Base-by-base conservation (phyloP, 2,888 invertebrate genomes). In the Dendrolimus pini region DNA sequence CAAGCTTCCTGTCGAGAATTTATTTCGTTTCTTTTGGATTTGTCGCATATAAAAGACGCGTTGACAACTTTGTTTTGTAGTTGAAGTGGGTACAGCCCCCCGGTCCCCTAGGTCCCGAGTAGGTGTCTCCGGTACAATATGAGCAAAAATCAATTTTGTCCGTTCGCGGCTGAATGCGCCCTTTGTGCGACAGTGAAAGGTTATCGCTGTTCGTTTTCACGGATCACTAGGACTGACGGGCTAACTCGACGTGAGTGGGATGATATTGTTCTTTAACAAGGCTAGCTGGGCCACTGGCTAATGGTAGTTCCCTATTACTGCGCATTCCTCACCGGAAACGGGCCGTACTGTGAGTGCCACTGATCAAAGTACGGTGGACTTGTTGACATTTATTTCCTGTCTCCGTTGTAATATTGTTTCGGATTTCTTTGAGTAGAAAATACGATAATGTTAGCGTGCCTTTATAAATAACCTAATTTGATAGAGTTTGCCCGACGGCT, bases 151-250 rank as follows among this genome's bases (percentile, higher is more conserved):
- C 84, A 83, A 87, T 87, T 86, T 83, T 75, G 83, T 74, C 76
- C 75, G 74, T 82, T 85, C 82, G 70, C 83, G 83, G 78, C 72
- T 81, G 77, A 84, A 75, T 81, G 84, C 70, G 70, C 71, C 83
- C 80, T 87, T 88, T 87, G 87, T 85, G 77, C 70, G 78, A 76
- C 83, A 78, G 65, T 81, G 83, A 83, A 88, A 86, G 84, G 86
- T 85, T 85, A 85, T 86, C 83, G 83, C 75, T 80, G 85, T 83
- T 78, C 82, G 83, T 85, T 87, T 86, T 85, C 82, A 87, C 80
- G 83, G 81, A 74, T 81, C 82, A 80, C 77, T 84, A 75, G 74
- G 72, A 70, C 65, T 67, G 68, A 66, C 62, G 61, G 70, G 74
- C 72, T 72, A 71, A 71, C 65, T 61, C 66, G 64, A 66, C 65